Evolutionary conservation across 2,113 vertebrate species (phyloP).

Genomic region (Lathamus discolor): DNA sequence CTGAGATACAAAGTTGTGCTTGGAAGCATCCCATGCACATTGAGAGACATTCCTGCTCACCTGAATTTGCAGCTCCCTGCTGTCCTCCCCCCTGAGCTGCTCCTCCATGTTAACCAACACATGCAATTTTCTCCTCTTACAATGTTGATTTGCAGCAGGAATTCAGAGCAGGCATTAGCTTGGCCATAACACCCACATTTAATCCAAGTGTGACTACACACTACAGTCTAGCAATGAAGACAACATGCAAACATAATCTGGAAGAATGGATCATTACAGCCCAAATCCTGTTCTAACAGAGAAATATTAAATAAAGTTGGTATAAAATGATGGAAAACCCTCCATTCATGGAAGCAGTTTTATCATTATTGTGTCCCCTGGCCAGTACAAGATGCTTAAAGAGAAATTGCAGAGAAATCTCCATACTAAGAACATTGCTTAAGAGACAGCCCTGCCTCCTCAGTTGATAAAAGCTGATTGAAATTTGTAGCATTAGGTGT

Average conservation of each 20-base stretch:
- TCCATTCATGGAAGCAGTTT: not conserved
- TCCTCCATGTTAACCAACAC: not conserved
- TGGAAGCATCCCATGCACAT: not conserved
- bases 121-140: not conserved
- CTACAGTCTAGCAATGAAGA: rapidly evolving
- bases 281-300: not conserved
- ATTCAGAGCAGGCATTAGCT: not conserved
- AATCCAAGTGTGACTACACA: not conserved
- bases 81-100: not conserved
- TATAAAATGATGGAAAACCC: not conserved
- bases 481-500: not conserved
- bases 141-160: not conserved
- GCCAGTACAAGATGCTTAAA: not conserved
- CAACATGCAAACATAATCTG: not conserved
- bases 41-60: not conserved
- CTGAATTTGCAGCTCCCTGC: not conserved
- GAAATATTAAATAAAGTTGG: not conserved
- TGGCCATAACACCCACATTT: not conserved
- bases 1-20: not conserved
- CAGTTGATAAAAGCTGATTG: not conserved
- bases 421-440: not conserved
- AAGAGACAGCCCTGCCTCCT: not conserved
- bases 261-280: not conserved
- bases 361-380: not conserved
- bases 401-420: not conserved